Conservation (phyloP, 2,797 vertebrate species). For the Chrosomus eos region DNA sequence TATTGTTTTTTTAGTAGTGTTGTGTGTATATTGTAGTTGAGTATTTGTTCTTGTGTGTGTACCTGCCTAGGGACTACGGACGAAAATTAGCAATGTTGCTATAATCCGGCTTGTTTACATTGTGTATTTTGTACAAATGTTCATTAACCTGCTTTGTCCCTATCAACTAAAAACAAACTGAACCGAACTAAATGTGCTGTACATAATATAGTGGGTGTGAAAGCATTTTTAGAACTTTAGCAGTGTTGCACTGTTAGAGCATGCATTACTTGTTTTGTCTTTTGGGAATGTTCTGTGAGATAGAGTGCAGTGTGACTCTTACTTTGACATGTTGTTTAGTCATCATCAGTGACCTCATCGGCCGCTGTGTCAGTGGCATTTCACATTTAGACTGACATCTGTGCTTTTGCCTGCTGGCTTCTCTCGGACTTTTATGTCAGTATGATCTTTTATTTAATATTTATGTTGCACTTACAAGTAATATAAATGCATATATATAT, state of each 20-base stretch:
- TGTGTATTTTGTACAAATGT: too few relatives aligned
- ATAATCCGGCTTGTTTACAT: too few relatives aligned
- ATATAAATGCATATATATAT: too few relatives aligned
- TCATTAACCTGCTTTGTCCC: too few relatives aligned
- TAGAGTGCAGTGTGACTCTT: constrained; percentile 1
- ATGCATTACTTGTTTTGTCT: neutral
- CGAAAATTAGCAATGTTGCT: too few relatives aligned
- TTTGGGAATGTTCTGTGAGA: neutral
- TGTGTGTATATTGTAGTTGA: too few relatives aligned
- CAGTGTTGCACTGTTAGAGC: neutral
- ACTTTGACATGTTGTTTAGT: constrained; percentile 2
- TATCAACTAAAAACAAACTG: too few relatives aligned
- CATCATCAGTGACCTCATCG: constrained; percentile 11
- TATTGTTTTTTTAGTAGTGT: too few relatives aligned
- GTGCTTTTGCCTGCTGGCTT: neutral
- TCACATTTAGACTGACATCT: constrained; percentile 1
- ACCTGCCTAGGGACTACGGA: too few relatives aligned
- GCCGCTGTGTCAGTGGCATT: neutral
- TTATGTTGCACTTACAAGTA: neutral
- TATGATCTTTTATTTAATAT: neutral
- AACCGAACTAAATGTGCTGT: neutral
- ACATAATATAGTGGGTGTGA: neutral
- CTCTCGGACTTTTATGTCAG: neutral
- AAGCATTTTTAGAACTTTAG: neutral
- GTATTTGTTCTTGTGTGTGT: too few relatives aligned